These are phyloP conservation scores for Camponotus fellah DNA, from an alignment of 2,888 invertebrate genomes.

Conservation along the genomic window DNA sequence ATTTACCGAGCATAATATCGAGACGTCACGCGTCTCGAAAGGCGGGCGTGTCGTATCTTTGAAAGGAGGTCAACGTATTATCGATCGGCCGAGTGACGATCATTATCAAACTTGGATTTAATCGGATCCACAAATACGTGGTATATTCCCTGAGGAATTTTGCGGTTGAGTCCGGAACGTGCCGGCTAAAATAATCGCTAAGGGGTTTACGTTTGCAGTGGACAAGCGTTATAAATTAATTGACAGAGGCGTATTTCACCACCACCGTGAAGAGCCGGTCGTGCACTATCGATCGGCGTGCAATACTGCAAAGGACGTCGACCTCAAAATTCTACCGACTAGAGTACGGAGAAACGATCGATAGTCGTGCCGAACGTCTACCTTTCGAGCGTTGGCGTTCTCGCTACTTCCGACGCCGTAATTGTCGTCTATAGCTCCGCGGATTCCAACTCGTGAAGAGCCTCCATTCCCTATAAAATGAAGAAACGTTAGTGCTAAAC, in stretches of 20 bases:
- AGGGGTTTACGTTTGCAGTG: slow-evolving; percentile 5
- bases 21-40: slow-evolving; percentile 29
- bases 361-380: slow-evolving; percentile 65
- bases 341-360: slow-evolving; percentile 71
- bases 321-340: slow-evolving; percentile 70
- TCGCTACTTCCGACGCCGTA: slow-evolving; percentile 56
- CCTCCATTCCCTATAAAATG: not conserved
- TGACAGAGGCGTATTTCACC: slow-evolving; percentile 46
- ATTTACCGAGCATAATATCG: slow-evolving; percentile 16
- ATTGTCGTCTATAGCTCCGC: slow-evolving; percentile 19
- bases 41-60: slow-evolving; percentile 33
- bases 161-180: not conserved
- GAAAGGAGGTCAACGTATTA: slow-evolving; percentile 43
- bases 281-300: slow-evolving; percentile 66
- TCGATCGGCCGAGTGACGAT: slow-evolving; percentile 35
- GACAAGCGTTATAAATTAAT: slow-evolving; percentile 53
- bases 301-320: slow-evolving; percentile 74
- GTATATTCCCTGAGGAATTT: not conserved
- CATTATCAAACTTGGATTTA: slow-evolving; percentile 40
- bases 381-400: slow-evolving; percentile 65
- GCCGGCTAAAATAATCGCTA: not conserved
- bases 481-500: not conserved
- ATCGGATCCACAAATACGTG: slow-evolving; percentile 11
- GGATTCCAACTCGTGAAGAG: not conserved
- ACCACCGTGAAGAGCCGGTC: slow-evolving; percentile 33